These are phyloP conservation scores for Lumbricus terrestris DNA, from an alignment of 2,888 invertebrate genomes.

Conservation along the genomic window DNA sequence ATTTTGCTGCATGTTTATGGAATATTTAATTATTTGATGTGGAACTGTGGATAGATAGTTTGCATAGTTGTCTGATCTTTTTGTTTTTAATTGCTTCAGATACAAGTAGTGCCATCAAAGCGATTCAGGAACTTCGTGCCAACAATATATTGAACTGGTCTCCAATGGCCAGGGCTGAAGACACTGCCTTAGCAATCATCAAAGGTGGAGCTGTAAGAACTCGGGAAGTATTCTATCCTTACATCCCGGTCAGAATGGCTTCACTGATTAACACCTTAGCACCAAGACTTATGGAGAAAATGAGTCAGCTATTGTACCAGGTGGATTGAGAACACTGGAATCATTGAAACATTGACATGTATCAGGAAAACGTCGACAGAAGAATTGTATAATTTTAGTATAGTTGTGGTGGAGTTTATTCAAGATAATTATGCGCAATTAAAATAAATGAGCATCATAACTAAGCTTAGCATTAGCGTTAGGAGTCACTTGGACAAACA, in stretches of 20 bases:
- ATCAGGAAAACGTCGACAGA: not conserved
- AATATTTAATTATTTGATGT: not conserved
- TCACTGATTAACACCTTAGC: slow-evolving; percentile 20
- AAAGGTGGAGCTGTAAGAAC: slow-evolving; percentile 45
- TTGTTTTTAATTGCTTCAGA: slow-evolving; percentile 39
- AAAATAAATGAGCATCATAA: not conserved
- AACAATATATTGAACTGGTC: slow-evolving; percentile 40
- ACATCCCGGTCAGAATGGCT: slow-evolving; percentile 23
- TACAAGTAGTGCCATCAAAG: slow-evolving; percentile 48
- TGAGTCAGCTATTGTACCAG: not conserved
- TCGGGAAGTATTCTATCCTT: slow-evolving; percentile 49
- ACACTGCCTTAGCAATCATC: slow-evolving; percentile 50
- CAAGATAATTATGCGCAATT: not conserved
- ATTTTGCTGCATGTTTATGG: not conserved
- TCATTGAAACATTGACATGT: not conserved
- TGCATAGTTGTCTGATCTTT: not conserved
- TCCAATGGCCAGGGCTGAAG: slow-evolving; percentile 45
- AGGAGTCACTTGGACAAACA: not conserved
- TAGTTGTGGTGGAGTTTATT: not conserved
- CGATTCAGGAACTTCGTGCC: slow-evolving; percentile 43
- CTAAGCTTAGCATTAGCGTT: not conserved
- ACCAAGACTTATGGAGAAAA: not conserved
- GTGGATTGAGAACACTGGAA: not conserved
- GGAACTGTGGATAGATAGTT: not conserved
- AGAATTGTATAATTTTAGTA: not conserved